Conservation (phyloP, 2,888 invertebrate species). For the Pelosia muscerda region DNA sequence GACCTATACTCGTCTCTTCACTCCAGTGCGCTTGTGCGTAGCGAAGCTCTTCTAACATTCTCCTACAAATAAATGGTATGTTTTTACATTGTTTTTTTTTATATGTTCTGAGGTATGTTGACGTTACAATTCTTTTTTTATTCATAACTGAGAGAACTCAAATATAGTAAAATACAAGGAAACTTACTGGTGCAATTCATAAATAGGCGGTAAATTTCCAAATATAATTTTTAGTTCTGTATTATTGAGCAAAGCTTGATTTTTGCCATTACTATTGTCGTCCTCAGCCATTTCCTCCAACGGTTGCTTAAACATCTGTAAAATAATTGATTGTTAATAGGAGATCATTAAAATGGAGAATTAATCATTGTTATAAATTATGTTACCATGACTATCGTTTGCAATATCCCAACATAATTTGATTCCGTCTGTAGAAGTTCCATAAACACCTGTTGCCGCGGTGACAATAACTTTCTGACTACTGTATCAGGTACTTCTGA, state of each 20-base stretch:
- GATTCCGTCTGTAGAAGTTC: conserved; percentile 98
- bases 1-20: conserved; percentile 95
- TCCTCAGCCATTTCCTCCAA: conserved; percentile 95
- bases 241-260: conserved; percentile 92
- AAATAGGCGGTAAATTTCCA: conserved; percentile 97
- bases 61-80: conserved; percentile 55
- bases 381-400: conserved; percentile 95
- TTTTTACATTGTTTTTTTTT: background rate
- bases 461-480: conserved; percentile 90
- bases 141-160: background rate
- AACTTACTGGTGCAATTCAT: conserved; percentile 95
- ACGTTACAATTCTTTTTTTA: background rate
- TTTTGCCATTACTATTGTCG: conserved; percentile 88
- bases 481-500: conserved; percentile 88
- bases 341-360: conserved; percentile 9
- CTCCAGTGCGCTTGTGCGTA: conserved; percentile 92
- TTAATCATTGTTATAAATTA: conserved; percentile 7
- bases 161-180: background rate
- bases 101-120: background rate
- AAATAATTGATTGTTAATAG: conserved; percentile 29
- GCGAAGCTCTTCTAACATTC: conserved; percentile 89
- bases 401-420: conserved; percentile 98
- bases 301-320: conserved; percentile 96
- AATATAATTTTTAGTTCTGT: conserved; percentile 98
- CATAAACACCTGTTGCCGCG: conserved; percentile 94